These are phyloP conservation scores for Heliconius melpomene DNA, from an alignment of 1,140 invertebrate genomes.

Conservation along the genomic window DNA sequence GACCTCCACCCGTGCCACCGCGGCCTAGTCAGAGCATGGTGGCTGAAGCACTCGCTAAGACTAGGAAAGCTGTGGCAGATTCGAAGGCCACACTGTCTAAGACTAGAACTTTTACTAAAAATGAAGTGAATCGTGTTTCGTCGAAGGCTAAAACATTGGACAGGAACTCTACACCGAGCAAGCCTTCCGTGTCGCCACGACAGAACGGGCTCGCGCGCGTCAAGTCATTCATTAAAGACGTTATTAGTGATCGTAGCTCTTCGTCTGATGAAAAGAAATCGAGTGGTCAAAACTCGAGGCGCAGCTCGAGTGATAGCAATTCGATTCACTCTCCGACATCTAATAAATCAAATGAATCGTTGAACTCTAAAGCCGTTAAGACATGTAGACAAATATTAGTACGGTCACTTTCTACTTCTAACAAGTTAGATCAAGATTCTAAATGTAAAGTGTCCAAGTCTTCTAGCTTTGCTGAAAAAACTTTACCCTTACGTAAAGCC, in stretches of 20 bases:
- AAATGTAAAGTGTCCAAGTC: slow-evolving; percentile 77
- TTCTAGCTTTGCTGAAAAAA: slow-evolving; percentile 79
- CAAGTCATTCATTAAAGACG: slow-evolving; percentile 80
- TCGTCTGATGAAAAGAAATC: slow-evolving; percentile 76
- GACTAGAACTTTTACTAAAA: slow-evolving; percentile 62
- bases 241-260: slow-evolving; percentile 78
- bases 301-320: slow-evolving; percentile 74
- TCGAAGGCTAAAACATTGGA: slow-evolving; percentile 74
- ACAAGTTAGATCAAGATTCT: slow-evolving; percentile 74
- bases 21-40: slow-evolving; percentile 86
- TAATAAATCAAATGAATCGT: slow-evolving; percentile 70
- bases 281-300: slow-evolving; percentile 71
- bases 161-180: slow-evolving; percentile 56
- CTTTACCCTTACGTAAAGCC: slow-evolving; percentile 76
- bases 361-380: slow-evolving; percentile 76
- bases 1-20: slow-evolving; percentile 88
- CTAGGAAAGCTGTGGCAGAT: slow-evolving; percentile 79
- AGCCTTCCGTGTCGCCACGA: slow-evolving; percentile 78
- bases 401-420: slow-evolving; percentile 74
- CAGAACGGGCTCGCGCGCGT: slow-evolving; percentile 76
- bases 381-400: slow-evolving; percentile 79
- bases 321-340: slow-evolving; percentile 63
- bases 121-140: slow-evolving; percentile 58
- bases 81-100: slow-evolving; percentile 79
- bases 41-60: slow-evolving; percentile 85